A percentile compares a stretch with the other conserved stretches of the same genome.
phyloP scores from a whole-genome alignment of 1,140 invertebrate genomes.

The Euura saliciscinereae region DNA sequence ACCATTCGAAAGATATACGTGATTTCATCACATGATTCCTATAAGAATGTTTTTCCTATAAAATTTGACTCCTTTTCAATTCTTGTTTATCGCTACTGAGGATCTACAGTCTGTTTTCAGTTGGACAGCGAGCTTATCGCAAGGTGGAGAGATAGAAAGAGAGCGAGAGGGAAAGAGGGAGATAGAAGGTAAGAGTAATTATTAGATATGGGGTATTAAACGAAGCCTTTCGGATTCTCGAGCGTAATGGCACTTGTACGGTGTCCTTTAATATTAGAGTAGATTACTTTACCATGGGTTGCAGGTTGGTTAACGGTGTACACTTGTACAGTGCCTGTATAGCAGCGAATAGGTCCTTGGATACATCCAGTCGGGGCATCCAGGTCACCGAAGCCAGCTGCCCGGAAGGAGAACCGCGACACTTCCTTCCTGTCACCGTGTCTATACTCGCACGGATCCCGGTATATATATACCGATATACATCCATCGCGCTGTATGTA shows the following conservation, averaged over 20 bases:
- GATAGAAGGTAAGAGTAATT: not conserved
- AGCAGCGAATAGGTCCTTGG: no score
- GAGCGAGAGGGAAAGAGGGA: no score
- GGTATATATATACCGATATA: not conserved
- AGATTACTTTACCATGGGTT: slow-evolving; percentile 4
- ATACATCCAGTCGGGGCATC: not conserved
- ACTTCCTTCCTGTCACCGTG: not conserved
- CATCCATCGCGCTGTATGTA: no score
- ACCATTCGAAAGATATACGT: no score
- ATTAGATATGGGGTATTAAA: not conserved
- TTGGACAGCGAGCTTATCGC: no score
- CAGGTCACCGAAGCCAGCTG: not conserved
- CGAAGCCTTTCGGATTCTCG: slow-evolving; percentile 2
- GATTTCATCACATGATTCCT: no score
- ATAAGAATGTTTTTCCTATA: no score
- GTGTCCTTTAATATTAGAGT: slow-evolving; percentile 2
- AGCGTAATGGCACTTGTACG: slow-evolving; percentile 1
- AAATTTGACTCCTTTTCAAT: no score
- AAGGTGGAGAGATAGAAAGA: no score
- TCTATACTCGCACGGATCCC: no score
- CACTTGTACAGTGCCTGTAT: not conserved
- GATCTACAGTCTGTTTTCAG: no score
- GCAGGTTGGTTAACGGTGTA: not conserved
- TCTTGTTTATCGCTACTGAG: no score
- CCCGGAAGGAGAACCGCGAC: slow-evolving; percentile 3